A percentile compares a stretch with the other conserved stretches of the same genome.
phyloP scores from a whole-genome alignment of 2,888 invertebrate species.

The Syrista parreyssii region DNA sequence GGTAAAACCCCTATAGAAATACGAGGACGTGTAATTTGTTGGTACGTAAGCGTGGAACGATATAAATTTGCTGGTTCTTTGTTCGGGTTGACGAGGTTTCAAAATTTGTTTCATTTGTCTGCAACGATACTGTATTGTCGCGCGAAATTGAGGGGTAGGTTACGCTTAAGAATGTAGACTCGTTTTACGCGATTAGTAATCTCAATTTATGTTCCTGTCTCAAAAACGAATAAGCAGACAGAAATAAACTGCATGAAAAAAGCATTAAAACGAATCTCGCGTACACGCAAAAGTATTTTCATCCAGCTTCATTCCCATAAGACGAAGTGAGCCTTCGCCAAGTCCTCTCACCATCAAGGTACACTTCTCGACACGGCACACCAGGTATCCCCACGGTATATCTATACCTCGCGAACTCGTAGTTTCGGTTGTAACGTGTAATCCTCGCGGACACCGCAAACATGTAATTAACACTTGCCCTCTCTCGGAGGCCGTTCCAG shows the following conservation, averaged over 20 bases:
- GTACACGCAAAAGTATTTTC: background rate
- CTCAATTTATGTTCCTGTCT: background rate
- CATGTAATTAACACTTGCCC: constrained; percentile 66
- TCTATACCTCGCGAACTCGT: constrained; percentile 48
- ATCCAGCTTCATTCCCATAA: background rate
- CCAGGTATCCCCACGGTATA: background rate
- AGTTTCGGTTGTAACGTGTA: constrained; percentile 64
- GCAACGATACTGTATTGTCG: background rate
- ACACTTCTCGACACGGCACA: background rate
- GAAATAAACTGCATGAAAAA: no score
- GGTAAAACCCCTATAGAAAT: background rate
- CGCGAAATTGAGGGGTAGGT: background rate
- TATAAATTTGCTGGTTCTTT: background rate
- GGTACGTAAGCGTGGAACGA: background rate
- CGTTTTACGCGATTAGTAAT: background rate
- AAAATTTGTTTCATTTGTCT: no score
- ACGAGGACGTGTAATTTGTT: background rate
- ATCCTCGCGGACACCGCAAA: constrained; percentile 65
- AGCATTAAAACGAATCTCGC: no score
- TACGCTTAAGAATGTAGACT: background rate
- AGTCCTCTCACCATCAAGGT: background rate
- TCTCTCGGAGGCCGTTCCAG: constrained; percentile 37
- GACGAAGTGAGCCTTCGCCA: background rate
- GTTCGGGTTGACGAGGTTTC: background rate
- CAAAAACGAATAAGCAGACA: no score